Evolutionary conservation across 2,797 vertebrate genomes (phyloP), one percentile per base, ranked within the genome.

Genomic region (Epinephelus coioides): DNA sequence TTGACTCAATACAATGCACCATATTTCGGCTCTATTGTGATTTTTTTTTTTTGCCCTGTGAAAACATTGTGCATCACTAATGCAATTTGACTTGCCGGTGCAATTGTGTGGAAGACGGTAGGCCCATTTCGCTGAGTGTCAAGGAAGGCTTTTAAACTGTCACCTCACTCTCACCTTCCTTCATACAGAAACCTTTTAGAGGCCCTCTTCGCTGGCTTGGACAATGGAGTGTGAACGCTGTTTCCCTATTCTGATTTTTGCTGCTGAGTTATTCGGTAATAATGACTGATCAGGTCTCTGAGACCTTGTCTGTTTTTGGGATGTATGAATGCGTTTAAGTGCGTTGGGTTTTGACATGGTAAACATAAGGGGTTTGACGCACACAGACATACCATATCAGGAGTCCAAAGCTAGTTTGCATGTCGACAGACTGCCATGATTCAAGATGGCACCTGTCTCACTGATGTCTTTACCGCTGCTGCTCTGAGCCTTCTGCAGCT

Each of bases 121-220:
- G 87, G 76, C 77, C 92, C 87, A 87, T 94, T 95, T 95, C 78
- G 71, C 84, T 79, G 90, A 86, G 91, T 89, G 93, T 92, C 83
- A 88, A 88, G 72, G 73, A 86, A 94, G 90, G 94, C 95, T 95
- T 95, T 96, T 95, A 96, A 96, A 95, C 92, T 96, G 95, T 96
- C 95, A 95, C 91, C 92, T 88, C 85, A 55, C 83, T 83, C 78
- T 83, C 86, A 89, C 81, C 72, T 80, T 90, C 91, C 89, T 82
- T 84, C 90, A 80, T 74, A 87, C 78, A 84, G 87, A 95, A 95
- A 92, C 93, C 92, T 95, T 95, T 96, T 95, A 95, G 91, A 85
- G 55, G 67, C 81, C 75, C 81, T 87, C 73, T 82, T 85, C 50
- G 27, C 79, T 47, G 67, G 68, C 62, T 82, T 87, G 91, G 91